A percentile compares a stretch with the other conserved stretches of the same genome.
These are phyloP conservation scores for Hirtodrosophila histrioides DNA, from an alignment of 2,888 invertebrate genomes.

Conservation along the genomic window DNA sequence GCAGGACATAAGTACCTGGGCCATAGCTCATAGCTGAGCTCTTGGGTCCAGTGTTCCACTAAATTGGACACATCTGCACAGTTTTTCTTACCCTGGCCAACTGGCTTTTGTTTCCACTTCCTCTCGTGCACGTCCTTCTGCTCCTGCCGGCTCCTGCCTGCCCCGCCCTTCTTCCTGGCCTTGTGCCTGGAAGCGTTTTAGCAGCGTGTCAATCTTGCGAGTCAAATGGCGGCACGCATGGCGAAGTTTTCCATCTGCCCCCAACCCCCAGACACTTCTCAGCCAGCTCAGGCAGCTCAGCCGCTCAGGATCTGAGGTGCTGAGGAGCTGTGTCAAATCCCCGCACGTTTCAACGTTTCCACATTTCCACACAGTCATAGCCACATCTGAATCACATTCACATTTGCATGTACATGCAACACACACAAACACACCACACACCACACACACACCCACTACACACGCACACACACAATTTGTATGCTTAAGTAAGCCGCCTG, in stretches of 20 bases:
- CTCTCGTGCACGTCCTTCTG: constrained; percentile 19
- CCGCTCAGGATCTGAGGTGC: neutral
- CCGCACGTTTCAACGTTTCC: constrained; percentile 73
- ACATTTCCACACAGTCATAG: constrained; percentile 42
- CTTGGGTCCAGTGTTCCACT: constrained; percentile 61
- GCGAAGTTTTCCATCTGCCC: constrained; percentile 58
- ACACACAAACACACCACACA: constrained; percentile 17
- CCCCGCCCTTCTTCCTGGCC: neutral
- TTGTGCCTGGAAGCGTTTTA: constrained; percentile 57
- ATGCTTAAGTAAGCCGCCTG: constrained; percentile 76
- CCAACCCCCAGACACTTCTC: neutral
- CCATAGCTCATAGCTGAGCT: constrained; percentile 22
- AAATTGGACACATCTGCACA: constrained; percentile 76
- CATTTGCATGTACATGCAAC: constrained; percentile 57
- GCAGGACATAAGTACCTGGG: constrained; percentile 54
- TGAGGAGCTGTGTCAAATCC: constrained; percentile 60
- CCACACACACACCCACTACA: constrained; percentile 18
- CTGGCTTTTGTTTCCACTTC: constrained; percentile 42
- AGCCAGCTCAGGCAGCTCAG: neutral
- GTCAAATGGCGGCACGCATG: constrained; percentile 78
- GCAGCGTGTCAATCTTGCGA: constrained; percentile 77
- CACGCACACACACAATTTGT: constrained; percentile 49
- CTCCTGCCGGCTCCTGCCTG: too few species aligned
- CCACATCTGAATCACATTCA: constrained; percentile 61
- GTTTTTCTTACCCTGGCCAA: constrained; percentile 44